Conservation (phyloP, 2,113 vertebrate species). For the Capra hircus region DNA sequence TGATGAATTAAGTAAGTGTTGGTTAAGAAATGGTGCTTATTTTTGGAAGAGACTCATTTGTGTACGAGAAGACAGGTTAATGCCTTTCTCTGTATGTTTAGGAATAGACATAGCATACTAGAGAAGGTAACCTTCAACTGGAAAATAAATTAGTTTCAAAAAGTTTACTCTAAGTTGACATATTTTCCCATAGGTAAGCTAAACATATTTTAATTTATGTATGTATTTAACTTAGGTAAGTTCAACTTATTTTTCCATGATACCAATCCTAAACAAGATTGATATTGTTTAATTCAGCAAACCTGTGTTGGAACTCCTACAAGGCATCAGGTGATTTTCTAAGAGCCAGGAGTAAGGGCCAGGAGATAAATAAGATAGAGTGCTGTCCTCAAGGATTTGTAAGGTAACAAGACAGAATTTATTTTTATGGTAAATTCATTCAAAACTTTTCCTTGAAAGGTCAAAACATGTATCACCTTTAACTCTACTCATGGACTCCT, state of each 20-base stretch:
- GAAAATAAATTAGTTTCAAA: background rate
- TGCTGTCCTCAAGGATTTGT: background rate
- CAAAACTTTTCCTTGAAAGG: background rate
- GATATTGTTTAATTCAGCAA: background rate
- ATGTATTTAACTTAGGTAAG: background rate
- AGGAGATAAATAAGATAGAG: background rate
- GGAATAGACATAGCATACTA: background rate
- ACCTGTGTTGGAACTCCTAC: background rate
- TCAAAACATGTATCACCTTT: background rate
- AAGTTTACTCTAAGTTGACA: background rate
- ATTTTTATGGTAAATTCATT: background rate
- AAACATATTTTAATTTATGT: background rate
- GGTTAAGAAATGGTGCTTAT: background rate
- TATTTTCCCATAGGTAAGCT: background rate
- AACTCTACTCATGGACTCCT: background rate
- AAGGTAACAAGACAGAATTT: background rate
- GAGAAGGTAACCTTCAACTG: background rate
- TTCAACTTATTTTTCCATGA: background rate
- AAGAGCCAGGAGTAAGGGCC: background rate
- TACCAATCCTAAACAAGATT: background rate
- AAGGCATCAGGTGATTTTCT: background rate
- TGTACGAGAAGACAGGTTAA: background rate
- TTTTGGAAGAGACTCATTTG: slow-evolving; percentile 27
- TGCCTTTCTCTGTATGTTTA: background rate
- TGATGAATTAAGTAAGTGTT: slow-evolving; percentile 52